A percentile compares a stretch with the other conserved stretches of the same genome.
Evolutionary conservation across 2,888 invertebrate genomes (phyloP).

Genomic region (Geophilus truncorum): DNA sequence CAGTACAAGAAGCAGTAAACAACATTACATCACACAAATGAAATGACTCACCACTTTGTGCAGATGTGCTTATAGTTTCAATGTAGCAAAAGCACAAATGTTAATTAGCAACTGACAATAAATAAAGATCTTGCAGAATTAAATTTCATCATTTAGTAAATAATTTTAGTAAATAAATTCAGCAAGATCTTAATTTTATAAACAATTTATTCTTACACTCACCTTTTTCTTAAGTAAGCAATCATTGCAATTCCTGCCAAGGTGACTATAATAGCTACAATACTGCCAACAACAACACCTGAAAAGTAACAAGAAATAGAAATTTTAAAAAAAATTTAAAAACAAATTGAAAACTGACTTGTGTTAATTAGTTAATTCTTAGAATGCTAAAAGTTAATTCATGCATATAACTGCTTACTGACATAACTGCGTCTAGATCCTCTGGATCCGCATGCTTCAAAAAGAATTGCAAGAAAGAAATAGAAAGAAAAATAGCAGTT

Average conservation of each 20-base stretch:
- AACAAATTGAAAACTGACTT: background rate
- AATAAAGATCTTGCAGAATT: background rate
- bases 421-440: background rate
- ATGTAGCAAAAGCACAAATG: background rate
- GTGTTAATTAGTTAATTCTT: background rate
- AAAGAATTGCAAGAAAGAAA: background rate
- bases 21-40: no score
- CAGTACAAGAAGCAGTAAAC: no score
- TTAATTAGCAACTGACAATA: background rate
- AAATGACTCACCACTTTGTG: background rate
- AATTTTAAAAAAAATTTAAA: background rate
- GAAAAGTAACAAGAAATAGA: background rate
- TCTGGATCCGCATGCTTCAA: background rate
- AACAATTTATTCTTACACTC: background rate
- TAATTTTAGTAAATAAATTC: background rate
- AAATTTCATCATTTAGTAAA: no score
- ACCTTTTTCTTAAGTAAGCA: conserved; percentile 15
- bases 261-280: conserved; percentile 7
- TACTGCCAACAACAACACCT: conserved; percentile 31
- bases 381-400: background rate
- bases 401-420: background rate
- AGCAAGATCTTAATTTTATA: background rate
- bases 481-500: no score
- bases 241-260: background rate
- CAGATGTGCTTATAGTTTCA: background rate